Percentiles rank a stretch among this genome's conserved stretches.
Evolutionary conservation across 2,113 vertebrate species (phyloP).

Genomic region (Pao palembangensis): DNA sequence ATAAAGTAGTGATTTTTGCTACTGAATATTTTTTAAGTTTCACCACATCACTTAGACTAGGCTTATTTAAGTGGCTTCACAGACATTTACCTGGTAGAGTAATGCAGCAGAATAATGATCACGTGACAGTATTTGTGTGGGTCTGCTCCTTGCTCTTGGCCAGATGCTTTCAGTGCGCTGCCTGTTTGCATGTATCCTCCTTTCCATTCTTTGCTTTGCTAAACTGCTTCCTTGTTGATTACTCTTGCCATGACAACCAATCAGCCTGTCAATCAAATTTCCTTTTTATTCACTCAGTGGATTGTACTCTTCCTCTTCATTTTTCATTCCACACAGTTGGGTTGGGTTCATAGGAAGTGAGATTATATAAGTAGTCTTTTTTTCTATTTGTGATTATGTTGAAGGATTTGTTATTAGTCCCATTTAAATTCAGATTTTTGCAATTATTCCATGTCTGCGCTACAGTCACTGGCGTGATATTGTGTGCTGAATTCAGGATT

Average conservation of each 20-base stretch:
- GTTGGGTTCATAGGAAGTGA: constrained; percentile 29
- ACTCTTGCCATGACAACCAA: constrained; percentile 77
- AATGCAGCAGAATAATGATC: neutral
- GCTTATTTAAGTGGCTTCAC: neutral
- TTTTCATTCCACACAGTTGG: constrained; percentile 33
- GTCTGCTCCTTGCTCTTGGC: constrained; percentile 6
- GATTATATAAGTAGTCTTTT: neutral
- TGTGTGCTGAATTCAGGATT: too few species aligned
- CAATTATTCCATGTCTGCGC: too few species aligned
- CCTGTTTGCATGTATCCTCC: constrained; percentile 41
- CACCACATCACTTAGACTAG: too few species aligned
- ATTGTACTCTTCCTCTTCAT: constrained; percentile 72
- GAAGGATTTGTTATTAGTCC: too few species aligned
- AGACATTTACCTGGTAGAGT: neutral
- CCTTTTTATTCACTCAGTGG: constrained; percentile 64
- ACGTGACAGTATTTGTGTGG: neutral
- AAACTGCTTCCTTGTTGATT: constrained; percentile 48
- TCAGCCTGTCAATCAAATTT: constrained; percentile 71
- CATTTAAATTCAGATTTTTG: too few species aligned
- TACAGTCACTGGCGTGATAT: neutral
- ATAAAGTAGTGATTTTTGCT: constrained; percentile 1
- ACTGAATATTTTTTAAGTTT: neutral
- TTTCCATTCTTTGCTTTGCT: constrained; percentile 34
- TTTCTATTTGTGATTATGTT: neutral
- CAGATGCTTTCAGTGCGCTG: constrained; percentile 23